Conservation (phyloP, 2,888 invertebrate species). For the Amaurobius ferox region DNA sequence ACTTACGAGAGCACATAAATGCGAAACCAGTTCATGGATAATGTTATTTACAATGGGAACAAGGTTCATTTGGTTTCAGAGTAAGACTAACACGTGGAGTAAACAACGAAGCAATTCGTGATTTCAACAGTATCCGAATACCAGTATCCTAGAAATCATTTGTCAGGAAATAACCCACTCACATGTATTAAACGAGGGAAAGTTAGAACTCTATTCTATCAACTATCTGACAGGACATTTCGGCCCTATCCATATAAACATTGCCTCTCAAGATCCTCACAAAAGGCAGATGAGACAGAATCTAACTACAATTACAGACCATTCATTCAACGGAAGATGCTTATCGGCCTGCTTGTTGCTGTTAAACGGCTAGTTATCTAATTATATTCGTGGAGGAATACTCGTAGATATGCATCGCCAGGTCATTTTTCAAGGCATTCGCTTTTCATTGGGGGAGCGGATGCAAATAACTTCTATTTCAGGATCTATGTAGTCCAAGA, state of each 20-base stretch:
- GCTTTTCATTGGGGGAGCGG: background rate
- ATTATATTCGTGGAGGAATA: background rate
- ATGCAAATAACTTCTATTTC: conserved; percentile 14
- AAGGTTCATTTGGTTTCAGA: no score
- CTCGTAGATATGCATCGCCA: background rate
- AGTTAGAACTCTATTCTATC: no score
- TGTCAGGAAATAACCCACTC: no score
- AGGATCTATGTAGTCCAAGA: background rate
- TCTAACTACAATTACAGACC: background rate
- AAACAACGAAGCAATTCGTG: no score
- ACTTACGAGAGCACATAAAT: no score
- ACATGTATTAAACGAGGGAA: no score
- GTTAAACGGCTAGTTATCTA: conserved; percentile 10
- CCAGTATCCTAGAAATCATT: no score
- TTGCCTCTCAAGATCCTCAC: background rate
- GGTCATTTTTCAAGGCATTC: background rate
- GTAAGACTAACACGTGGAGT: no score
- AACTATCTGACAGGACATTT: background rate
- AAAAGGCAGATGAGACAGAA: conserved; percentile 1
- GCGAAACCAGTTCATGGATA: no score
- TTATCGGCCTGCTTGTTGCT: background rate
- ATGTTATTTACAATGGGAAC: no score
- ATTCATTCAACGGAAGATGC: background rate
- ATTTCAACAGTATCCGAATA: no score
- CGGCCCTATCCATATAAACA: background rate